Evolutionary conservation across 2,113 vertebrate species (phyloP), one percentile per base, ranked within the genome.

Genomic region (Aramus guarauna): DNA sequence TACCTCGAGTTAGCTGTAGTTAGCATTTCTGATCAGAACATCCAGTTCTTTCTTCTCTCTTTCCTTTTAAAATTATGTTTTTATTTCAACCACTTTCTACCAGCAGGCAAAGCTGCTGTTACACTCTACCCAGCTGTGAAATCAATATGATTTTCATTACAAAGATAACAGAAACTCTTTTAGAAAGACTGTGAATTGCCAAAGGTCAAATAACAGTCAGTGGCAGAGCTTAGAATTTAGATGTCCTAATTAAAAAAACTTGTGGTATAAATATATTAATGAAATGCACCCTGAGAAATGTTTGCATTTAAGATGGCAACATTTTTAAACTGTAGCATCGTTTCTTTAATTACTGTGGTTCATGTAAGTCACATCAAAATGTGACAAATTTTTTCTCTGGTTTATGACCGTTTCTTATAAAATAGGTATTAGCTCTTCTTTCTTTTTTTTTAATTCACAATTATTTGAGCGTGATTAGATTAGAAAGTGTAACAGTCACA

Each of bases 81-180:
- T 97, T 95, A 97, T 97, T 97, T 97, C 95, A 90, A 62, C 34
- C 53, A 66, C 86, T 97, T 95, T 94, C 77, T 91, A 97, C 53
- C 96, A 95, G 95, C 96, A 97, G 96, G 92, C 92, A 95, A 97
- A 95, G 53, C 94, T 96, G 91, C 96, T 95, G 94, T 94, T 96
- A 96, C 92, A 97, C 91, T 85, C 89, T 96, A 91, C 95, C 96
- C 96, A 96, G 96, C 96, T 97, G 96, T 97, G 96, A 97, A 96
- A 96, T 96, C 96, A 95, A 96, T 97, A 96, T 96, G 96, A 97
- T 97, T 97, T 97, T 97, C 96, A 96, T 97, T 97, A 96, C 94
- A 97, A 96, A 95, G 96, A 97, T 96, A 96, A 96, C 93, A 96
- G 92, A 96, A 97, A 96, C 92, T 96, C 94, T 96, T 75, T 93